Percentiles rank a stretch among this genome's conserved stretches.
These are phyloP conservation scores for Eurypyga helias DNA, from an alignment of 2,113 vertebrate species.

Conservation along the genomic window DNA sequence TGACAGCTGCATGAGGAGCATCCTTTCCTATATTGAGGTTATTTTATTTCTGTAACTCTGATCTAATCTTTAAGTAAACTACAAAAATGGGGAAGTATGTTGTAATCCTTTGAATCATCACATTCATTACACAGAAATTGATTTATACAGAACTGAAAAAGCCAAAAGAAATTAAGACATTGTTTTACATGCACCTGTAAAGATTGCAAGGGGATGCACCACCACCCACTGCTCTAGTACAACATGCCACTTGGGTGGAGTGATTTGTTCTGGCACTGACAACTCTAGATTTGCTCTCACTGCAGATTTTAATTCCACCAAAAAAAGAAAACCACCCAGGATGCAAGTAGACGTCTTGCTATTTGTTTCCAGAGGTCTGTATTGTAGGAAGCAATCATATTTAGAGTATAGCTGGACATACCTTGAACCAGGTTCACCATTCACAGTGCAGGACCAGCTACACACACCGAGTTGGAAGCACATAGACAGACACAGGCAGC, in stretches of 20 bases:
- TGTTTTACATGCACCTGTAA: neutral
- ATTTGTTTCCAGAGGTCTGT: neutral
- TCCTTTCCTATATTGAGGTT: neutral
- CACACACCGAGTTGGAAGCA: neutral
- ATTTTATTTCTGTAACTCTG: neutral
- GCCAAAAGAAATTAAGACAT: neutral
- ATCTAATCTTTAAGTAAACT: neutral
- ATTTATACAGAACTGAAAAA: neutral
- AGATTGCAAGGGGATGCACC: neutral
- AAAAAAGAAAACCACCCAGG: neutral
- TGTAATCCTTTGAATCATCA: neutral
- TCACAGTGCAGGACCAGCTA: neutral
- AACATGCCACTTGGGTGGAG: neutral
- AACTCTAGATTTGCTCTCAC: neutral
- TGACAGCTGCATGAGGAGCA: neutral
- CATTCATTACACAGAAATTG: neutral
- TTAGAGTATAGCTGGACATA: neutral
- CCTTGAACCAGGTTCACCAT: neutral
- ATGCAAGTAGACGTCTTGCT: neutral
- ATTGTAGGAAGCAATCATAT: neutral
- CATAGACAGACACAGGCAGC: accelerated
- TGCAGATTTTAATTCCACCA: neutral
- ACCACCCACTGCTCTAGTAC: neutral
- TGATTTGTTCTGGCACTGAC: neutral
- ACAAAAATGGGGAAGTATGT: neutral